These are phyloP conservation scores for Hydra vulgaris DNA, from an alignment of 30 jellyfish, hydroid and myxozoan species.

Conservation along the genomic window DNA sequence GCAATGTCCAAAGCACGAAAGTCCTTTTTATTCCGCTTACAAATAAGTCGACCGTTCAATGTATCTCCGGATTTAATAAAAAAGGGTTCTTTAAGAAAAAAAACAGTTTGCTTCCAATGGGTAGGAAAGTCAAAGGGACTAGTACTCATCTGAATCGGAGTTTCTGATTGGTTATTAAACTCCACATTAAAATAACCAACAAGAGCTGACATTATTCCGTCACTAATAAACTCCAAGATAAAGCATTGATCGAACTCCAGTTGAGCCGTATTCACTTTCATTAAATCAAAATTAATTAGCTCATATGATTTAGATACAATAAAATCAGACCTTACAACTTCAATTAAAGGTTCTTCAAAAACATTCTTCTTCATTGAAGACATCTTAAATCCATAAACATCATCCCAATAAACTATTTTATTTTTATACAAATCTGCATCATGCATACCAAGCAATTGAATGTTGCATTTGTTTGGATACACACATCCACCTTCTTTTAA, in stretches of 20 bases:
- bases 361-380: constrained; percentile 57
- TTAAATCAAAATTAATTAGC: constrained; percentile 32
- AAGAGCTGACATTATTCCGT: constrained; percentile 44
- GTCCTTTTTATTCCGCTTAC: constrained; percentile 49
- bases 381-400: constrained; percentile 87
- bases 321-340: constrained; percentile 25
- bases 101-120: constrained; percentile 94
- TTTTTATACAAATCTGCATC: constrained; percentile 50
- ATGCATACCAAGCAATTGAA: constrained; percentile 42
- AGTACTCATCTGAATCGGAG: constrained; percentile 53
- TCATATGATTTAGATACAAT: constrained; percentile 51
- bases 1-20: constrained; percentile 53
- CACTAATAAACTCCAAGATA: constrained; percentile 22
- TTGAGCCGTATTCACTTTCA: constrained; percentile 36
- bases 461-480: constrained; percentile 63
- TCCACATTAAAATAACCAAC: constrained; percentile 82
- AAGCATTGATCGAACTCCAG: constrained; percentile 51
- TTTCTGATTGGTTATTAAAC: constrained; percentile 19
- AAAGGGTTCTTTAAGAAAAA: constrained; percentile 43
- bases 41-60: constrained; percentile 33
- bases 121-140: constrained; percentile 62
- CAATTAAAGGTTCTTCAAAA: constrained; percentile 63
- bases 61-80: constrained; percentile 37
- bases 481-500: constrained; percentile 40
- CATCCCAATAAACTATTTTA: constrained; percentile 66